Evolutionary conservation across 2,797 vertebrate species (phyloP), one percentile per base, ranked within the genome.

Genomic region (Schizopygopsis pylzovi): DNA sequence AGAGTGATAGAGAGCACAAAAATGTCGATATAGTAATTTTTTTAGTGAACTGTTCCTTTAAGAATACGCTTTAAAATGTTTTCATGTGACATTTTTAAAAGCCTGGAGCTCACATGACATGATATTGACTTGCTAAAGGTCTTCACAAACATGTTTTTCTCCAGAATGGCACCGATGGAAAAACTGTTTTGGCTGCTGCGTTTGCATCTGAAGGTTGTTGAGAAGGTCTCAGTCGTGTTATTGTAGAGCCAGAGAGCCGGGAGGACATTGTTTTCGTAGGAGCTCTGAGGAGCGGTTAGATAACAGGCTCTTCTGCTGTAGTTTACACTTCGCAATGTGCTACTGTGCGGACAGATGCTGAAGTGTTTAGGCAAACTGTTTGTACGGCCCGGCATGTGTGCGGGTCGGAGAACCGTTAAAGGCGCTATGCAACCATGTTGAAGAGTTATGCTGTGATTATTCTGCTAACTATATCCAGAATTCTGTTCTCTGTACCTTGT

Each of bases 231-330:
- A 10, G 52, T 65, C 65, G 6, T 85, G 68, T 81, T 85, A 79
- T 86, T 86, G 68, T 76, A 59, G 70, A 84, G 85, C 73, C 16
- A 25, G 56, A 73, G 45, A 65, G 37, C 68, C 49, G 67, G 67
- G 78, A 85, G 72, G 83, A 61, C 75, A 22, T 78, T 86, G 81
- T 88, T 87, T 90, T 85, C 37, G 54, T 83, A 85, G 81, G 49
- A 77, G 49, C 25, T 37, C 81, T 56, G 76, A 77, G 63, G 79
- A 85, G 75, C 8, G 1, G 83, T 90, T 79, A 56, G 89, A 73
- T 87, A 87, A 88, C 76, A 45, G 28, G 45, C 54, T 59, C 65
- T 85, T 72, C 83, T 85, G 70, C 49, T 78, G 79, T 28, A 71
- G 75, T 88, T 85, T 85, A 73, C 18, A 15, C 77, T 81, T 65